phyloP scores from a whole-genome alignment of 2,888 invertebrate genomes.

The Coelopa pilipes region DNA sequence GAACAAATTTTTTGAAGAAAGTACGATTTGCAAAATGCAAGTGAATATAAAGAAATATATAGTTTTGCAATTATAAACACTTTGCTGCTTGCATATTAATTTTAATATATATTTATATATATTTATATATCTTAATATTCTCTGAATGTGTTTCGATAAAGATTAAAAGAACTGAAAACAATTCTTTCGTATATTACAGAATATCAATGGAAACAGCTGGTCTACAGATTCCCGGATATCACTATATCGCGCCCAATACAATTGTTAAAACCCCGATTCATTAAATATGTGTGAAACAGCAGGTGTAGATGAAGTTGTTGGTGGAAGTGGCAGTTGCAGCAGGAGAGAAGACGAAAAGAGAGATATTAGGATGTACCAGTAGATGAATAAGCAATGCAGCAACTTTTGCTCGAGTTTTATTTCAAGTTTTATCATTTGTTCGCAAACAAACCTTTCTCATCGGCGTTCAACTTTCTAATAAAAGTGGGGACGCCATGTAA shows the following conservation, averaged over 20 bases:
- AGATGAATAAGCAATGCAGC: background rate
- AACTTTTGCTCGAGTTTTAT: slow-evolving; percentile 8
- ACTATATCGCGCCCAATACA: slow-evolving; percentile 92
- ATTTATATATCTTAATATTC: slow-evolving; percentile 1
- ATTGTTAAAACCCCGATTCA: slow-evolving; percentile 93
- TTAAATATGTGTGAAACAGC: slow-evolving; percentile 66
- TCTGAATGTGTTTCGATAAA: background rate
- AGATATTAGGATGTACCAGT: background rate
- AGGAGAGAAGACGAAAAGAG: background rate
- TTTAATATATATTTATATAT: slow-evolving; percentile 34
- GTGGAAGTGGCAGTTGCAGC: background rate
- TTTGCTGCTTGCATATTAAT: slow-evolving; percentile 32
- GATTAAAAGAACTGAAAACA: background rate
- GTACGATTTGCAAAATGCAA: slow-evolving; percentile 13
- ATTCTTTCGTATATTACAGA: slow-evolving; percentile 70
- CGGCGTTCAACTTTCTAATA: slow-evolving; percentile 35
- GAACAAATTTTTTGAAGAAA: background rate
- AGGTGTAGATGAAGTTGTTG: slow-evolving; percentile 3
- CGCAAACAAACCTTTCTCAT: slow-evolving; percentile 7
- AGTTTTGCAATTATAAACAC: too few relatives aligned
- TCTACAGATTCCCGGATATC: slow-evolving; percentile 89
- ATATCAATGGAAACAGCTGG: slow-evolving; percentile 96
- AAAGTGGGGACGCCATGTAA: slow-evolving; percentile 51
- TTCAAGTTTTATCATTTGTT: slow-evolving; percentile 3
- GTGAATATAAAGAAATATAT: background rate